Evolutionary conservation across 2,888 invertebrate genomes (phyloP).

Genomic region (Malthinus seriepunctatus): DNA sequence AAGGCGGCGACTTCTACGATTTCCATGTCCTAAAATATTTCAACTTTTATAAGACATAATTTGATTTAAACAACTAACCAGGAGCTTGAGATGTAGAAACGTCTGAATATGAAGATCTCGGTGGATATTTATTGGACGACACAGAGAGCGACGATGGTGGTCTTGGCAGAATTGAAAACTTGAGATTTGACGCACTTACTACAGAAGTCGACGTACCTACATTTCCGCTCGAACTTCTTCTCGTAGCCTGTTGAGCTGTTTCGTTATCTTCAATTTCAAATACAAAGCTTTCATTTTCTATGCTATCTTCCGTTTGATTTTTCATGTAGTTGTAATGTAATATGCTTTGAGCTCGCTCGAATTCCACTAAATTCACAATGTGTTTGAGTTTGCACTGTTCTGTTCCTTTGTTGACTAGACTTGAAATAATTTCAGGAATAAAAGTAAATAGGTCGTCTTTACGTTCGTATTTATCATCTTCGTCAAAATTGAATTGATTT

Average conservation of each 20-base stretch:
- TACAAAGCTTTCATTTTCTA: slow-evolving; percentile 45
- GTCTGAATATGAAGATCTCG: slow-evolving; percentile 37
- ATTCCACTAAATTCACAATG: slow-evolving; percentile 54
- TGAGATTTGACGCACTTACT: neutral
- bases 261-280: slow-evolving; percentile 18
- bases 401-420: slow-evolving; percentile 54
- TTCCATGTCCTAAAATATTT: neutral
- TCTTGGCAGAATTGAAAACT: slow-evolving; percentile 26
- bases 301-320: slow-evolving; percentile 49
- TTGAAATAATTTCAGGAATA: slow-evolving; percentile 51
- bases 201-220: neutral
- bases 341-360: slow-evolving; percentile 57
- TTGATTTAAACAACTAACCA: neutral
- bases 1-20: slow-evolving; percentile 21
- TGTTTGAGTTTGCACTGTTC: slow-evolving; percentile 55
- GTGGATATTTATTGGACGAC: slow-evolving; percentile 34
- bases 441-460: slow-evolving; percentile 34
- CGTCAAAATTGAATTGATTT: slow-evolving; percentile 41
- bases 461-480: slow-evolving; percentile 18
- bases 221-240: neutral
- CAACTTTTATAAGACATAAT: neutral
- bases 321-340: slow-evolving; percentile 53
- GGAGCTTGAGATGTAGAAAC: slow-evolving; percentile 34
- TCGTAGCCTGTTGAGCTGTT: neutral
- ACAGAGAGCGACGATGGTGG: slow-evolving; percentile 45